These are phyloP conservation scores for Trematomus loennbergii DNA, from an alignment of 2,113 vertebrate genomes.

Conservation along the genomic window DNA sequence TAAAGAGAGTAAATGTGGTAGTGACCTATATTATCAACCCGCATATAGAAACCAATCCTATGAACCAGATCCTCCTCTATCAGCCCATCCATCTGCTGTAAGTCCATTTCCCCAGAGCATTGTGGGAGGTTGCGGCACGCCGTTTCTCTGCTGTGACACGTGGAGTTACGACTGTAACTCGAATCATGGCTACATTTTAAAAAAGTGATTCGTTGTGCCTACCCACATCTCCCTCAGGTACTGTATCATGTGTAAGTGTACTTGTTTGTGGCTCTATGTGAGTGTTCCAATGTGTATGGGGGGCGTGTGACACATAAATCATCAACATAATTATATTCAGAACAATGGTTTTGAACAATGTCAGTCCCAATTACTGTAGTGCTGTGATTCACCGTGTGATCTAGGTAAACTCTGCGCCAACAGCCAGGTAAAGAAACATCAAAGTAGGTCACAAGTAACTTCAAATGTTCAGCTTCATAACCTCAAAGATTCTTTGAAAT, in stretches of 20 bases:
- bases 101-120: constrained; percentile 60
- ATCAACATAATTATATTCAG: constrained; percentile 54
- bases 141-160: constrained; percentile 56
- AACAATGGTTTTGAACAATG: constrained; percentile 43
- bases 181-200: constrained; percentile 59
- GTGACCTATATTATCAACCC: constrained; percentile 74
- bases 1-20: constrained; percentile 74
- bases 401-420: constrained; percentile 15
- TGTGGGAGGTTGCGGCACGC: constrained; percentile 59
- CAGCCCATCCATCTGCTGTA: constrained; percentile 70
- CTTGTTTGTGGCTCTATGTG: constrained; percentile 1
- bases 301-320: constrained; percentile 49
- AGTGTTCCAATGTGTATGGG: neutral
- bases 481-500: constrained; percentile 54
- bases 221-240: constrained; percentile 41
- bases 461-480: constrained; percentile 49
- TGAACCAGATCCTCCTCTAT: constrained; percentile 72
- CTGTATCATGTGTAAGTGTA: constrained; percentile 10
- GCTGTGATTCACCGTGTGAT: constrained; percentile 41
- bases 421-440: constrained; percentile 48
- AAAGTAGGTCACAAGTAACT: constrained; percentile 64
- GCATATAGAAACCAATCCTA: constrained; percentile 67
- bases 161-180: constrained; percentile 42
- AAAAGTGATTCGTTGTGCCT: constrained; percentile 49
- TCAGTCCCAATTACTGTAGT: constrained; percentile 34